Percentiles rank a stretch among this genome's conserved stretches.
These are phyloP conservation scores for Pseudomugil tenellus DNA, from an alignment of 2,797 vertebrate genomes.

Conservation along the genomic window DNA sequence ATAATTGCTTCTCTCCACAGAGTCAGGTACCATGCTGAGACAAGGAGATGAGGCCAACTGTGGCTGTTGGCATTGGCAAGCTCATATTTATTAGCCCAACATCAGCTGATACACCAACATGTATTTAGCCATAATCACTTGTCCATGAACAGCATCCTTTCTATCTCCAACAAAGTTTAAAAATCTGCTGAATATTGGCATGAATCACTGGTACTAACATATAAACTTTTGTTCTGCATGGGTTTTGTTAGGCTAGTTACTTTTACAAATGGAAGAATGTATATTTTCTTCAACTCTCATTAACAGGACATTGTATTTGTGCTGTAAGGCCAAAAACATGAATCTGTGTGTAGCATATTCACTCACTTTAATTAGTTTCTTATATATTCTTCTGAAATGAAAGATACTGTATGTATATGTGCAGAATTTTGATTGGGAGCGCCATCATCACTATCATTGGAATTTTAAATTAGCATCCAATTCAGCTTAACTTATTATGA, in stretches of 20 bases:
- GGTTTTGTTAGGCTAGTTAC: conserved; percentile 44
- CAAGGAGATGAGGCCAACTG: conserved; percentile 28
- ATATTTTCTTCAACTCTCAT: conserved; percentile 63
- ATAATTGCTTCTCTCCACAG: conserved; percentile 54
- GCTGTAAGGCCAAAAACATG: not conserved
- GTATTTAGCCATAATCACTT: conserved; percentile 18
- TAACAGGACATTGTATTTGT: conserved; percentile 46
- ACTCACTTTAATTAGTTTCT: not conserved
- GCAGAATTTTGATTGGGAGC: not conserved
- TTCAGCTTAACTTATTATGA: not conserved
- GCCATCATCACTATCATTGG: not conserved
- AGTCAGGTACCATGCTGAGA: conserved; percentile 37
- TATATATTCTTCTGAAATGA: not conserved
- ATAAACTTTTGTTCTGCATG: not conserved
- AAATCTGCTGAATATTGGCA: conserved; percentile 52
- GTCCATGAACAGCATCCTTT: conserved; percentile 8
- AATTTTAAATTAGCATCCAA: not conserved
- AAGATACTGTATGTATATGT: not conserved
- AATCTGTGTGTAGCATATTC: no score
- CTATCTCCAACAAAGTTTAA: conserved; percentile 18
- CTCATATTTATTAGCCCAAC: conserved; percentile 27
- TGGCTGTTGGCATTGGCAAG: conserved; percentile 12
- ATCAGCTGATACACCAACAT: conserved; percentile 36
- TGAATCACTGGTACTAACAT: conserved; percentile 30
- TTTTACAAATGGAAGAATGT: conserved; percentile 58